Conservation (phyloP, 2,797 vertebrate genomes). For the Etheostoma perlongum region DNA sequence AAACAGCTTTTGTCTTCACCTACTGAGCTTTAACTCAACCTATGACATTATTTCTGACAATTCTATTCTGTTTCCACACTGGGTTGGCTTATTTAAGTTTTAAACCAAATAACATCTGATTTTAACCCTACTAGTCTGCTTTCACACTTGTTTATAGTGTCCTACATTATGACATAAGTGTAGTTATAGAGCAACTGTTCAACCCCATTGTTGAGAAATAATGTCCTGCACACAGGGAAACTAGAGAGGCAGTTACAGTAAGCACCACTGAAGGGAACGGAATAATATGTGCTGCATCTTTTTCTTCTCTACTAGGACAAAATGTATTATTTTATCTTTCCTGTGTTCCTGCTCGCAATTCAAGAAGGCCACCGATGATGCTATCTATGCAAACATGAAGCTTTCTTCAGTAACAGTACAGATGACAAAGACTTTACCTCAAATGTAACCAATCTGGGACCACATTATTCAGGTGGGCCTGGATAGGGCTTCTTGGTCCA, state of each 20-base stretch:
- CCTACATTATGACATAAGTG: background rate
- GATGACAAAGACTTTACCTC: background rate
- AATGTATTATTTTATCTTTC: too few species aligned
- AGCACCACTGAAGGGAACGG: background rate
- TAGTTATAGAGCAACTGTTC: background rate
- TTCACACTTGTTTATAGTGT: background rate
- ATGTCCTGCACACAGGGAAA: background rate
- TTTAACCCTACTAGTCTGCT: background rate
- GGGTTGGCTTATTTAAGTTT: background rate
- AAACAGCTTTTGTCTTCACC: background rate
- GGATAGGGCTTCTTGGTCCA: too few species aligned
- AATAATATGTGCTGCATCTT: too few species aligned
- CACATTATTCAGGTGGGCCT: too few species aligned
- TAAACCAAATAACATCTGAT: background rate
- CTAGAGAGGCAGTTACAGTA: background rate
- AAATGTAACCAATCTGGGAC: background rate
- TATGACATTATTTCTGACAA: background rate
- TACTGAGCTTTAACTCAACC: background rate
- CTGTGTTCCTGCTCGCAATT: too few species aligned
- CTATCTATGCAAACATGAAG: background rate
- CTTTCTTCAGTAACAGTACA: background rate
- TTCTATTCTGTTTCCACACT: background rate
- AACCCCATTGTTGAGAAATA: background rate
- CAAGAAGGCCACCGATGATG: too few species aligned
- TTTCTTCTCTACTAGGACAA: too few species aligned